Evolutionary conservation across 2,888 invertebrate species (phyloP), one percentile per base, ranked within the genome.

Genomic region (Orchesellides sinensis): DNA sequence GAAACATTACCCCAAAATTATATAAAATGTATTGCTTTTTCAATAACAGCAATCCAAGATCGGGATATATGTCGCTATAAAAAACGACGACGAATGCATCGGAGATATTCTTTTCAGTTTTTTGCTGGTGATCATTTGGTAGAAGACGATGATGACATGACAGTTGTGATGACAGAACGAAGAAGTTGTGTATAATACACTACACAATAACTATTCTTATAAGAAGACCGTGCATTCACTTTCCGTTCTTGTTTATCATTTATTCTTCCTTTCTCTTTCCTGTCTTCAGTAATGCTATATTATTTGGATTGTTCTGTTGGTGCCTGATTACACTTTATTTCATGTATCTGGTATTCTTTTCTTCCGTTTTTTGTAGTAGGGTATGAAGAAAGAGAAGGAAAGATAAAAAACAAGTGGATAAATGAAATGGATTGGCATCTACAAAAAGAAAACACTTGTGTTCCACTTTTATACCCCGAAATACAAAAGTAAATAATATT

Each of bases 301-400:
- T n/a, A n/a, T n/a, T n/a, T n/a, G n/a, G n/a, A n/a, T 47, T 21
- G 63, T 19, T 63, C 63, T 63, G 17, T 63, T 19, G 63, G 63
- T 63, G 35, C 40, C 63, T 63, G 35, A 40, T 63, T 63, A 49
- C 66, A 47, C 66, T 66, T 47, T 49, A 14, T 47, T 23, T 49
- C 66, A 49, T 29, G 45, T 65, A 40, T 29, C 40, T 66, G 29
- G 29, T 29, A 27, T 66, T 47, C 49, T 17, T 49, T 1, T 27
- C 19, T 25, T 8, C 3, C 6, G 23, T 23, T 23, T 23, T 25
- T 14, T 40, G 40, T 2, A n/a, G 1, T 0, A 47, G 21, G n/a
- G n/a, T n/a, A n/a, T n/a, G n/a, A n/a, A n/a, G n/a, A n/a, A n/a
- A n/a, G n/a, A n/a, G 40, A 40, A 40, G 40, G 40, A 40, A 40